A percentile compares a stretch with the other conserved stretches of the same genome.
These are phyloP conservation scores for Ophion costatus DNA, from an alignment of 2,888 invertebrate species.

Conservation along the genomic window DNA sequence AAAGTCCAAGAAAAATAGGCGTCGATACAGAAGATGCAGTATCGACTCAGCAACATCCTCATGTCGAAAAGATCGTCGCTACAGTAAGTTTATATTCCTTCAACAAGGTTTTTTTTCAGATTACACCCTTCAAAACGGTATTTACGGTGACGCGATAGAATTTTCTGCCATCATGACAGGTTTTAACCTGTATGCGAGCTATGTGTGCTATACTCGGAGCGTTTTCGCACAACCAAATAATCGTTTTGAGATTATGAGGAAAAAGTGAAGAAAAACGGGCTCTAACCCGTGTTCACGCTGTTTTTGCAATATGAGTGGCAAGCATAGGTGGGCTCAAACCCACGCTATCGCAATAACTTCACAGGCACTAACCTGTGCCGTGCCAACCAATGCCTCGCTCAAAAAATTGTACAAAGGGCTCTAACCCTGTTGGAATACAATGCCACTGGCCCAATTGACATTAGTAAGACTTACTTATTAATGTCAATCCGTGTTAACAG, in stretches of 20 bases:
- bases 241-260: background rate
- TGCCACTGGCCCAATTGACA: background rate
- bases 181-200: too few species aligned
- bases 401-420: slow-evolving; percentile 3
- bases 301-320: background rate
- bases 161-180: background rate
- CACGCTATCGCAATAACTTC: background rate
- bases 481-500: slow-evolving; percentile 7
- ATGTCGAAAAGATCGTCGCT: background rate
- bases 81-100: slow-evolving; percentile 1
- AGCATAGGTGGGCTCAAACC: background rate
- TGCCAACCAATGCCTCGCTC: too few species aligned
- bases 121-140: background rate
- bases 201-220: background rate
- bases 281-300: slow-evolving; percentile 1
- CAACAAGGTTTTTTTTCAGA: background rate
- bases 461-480: slow-evolving; percentile 8
- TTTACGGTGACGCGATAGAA: background rate
- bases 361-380: slow-evolving; percentile 9
- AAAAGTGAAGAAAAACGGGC: background rate
- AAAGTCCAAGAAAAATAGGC: background rate
- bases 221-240: background rate
- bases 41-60: background rate
- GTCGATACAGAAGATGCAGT: slow-evolving; percentile 14
- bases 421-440: slow-evolving; percentile 8